These are phyloP conservation scores for Pampusana beccarii DNA, from an alignment of 2,113 vertebrate species.

Conservation along the genomic window DNA sequence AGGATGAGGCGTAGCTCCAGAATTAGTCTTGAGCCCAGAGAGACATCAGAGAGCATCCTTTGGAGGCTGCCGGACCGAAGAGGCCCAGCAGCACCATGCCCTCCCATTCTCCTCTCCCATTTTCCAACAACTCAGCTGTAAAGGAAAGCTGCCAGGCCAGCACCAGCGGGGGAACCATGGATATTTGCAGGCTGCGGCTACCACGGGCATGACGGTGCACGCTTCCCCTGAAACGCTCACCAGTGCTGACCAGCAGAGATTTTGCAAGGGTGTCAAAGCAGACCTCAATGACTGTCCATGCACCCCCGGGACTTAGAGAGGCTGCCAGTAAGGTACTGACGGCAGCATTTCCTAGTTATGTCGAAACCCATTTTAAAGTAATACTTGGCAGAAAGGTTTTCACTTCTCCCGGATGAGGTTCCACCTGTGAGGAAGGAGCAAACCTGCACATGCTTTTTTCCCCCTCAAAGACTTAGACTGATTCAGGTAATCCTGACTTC, in stretches of 20 bases:
- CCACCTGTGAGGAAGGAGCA: not conserved
- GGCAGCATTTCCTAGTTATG: not conserved
- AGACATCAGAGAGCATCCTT: not conserved
- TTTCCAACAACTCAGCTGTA: not conserved
- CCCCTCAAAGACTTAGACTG: not conserved
- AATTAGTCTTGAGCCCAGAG: not conserved
- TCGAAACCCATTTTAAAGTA: not conserved
- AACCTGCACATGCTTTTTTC: not conserved
- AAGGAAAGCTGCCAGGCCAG: not conserved
- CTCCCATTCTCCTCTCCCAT: not conserved
- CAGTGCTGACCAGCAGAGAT: not conserved
- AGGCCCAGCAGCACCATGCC: not conserved
- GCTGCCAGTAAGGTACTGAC: not conserved
- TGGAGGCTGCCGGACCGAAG: not conserved
- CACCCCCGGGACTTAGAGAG: not conserved
- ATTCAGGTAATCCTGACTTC: not conserved
- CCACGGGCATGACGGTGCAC: not conserved
- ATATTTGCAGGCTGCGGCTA: too few species aligned
- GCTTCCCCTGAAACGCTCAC: fast-evolving
- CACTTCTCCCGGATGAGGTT: not conserved
- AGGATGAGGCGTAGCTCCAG: not conserved
- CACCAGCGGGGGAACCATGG: not conserved
- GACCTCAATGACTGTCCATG: not conserved
- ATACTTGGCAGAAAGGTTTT: not conserved
- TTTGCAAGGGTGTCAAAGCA: not conserved